Evolutionary conservation across 2,888 invertebrate species (phyloP).

Genomic region (Dimorphilus gyrociliatus): DNA sequence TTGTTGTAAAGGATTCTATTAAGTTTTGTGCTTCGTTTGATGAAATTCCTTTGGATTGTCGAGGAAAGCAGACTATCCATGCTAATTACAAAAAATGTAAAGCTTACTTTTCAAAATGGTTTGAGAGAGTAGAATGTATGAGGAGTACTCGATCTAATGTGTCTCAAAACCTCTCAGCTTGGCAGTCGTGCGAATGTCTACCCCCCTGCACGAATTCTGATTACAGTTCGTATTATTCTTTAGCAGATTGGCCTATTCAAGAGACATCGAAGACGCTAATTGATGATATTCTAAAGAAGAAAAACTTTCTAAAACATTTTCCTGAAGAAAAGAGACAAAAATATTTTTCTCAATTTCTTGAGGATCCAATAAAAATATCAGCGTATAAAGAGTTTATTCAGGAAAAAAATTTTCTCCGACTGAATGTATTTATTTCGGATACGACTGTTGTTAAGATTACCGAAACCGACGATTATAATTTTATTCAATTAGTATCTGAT

Average conservation of each 20-base stretch:
- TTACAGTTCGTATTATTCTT: slow-evolving; percentile 2
- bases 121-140: slow-evolving; percentile 4
- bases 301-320: slow-evolving; percentile 1
- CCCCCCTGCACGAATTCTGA: slow-evolving; percentile 4
- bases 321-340: not conserved
- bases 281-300: slow-evolving; percentile 2
- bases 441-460: slow-evolving; percentile 13
- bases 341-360: slow-evolving; percentile 1
- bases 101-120: slow-evolving; percentile 2
- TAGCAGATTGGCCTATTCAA: slow-evolving; percentile 5
- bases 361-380: not conserved
- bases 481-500: slow-evolving; percentile 5
- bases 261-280: slow-evolving; percentile 2
- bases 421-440: slow-evolving; percentile 28
- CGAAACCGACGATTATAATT: slow-evolving; percentile 5
- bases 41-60: slow-evolving; percentile 2
- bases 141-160: slow-evolving; percentile 3
- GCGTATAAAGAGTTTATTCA: slow-evolving; percentile 2
- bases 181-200: slow-evolving; percentile 4
- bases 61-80: not conserved
- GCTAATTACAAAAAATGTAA: slow-evolving; percentile 2
- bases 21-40: slow-evolving; percentile 16
- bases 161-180: slow-evolving; percentile 6
- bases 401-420: slow-evolving; percentile 18
- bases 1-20: slow-evolving; percentile 10